Conservation (phyloP, 2,888 invertebrate species). For the Pyrrhia umbra region DNA sequence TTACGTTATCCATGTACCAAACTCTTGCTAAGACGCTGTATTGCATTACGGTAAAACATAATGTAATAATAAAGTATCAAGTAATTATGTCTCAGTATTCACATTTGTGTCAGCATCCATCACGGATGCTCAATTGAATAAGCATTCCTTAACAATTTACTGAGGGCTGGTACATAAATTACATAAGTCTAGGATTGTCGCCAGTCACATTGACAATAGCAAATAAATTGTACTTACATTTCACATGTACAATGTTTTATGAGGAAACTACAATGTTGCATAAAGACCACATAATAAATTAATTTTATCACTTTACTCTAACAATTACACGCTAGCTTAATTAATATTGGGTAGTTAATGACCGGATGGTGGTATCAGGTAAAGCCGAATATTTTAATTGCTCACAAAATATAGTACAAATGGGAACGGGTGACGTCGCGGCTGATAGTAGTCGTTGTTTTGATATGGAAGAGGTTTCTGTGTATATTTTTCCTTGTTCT, state of each 20-base stretch:
- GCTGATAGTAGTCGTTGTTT: conserved; percentile 52
- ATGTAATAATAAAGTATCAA: conserved; percentile 32
- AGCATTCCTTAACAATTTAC: conserved; percentile 53
- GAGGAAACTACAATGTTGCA: conserved; percentile 44
- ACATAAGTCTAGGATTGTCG: conserved; percentile 51
- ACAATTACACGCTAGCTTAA: conserved; percentile 59
- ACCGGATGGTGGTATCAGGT: conserved; percentile 50
- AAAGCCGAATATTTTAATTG: conserved; percentile 57
- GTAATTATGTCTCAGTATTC: conserved; percentile 46
- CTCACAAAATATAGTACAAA: conserved; percentile 32
- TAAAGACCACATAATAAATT: conserved; percentile 43
- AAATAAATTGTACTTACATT: conserved; percentile 53
- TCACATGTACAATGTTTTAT: conserved; percentile 44
- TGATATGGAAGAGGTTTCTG: conserved; percentile 64
- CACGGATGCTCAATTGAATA: conserved; percentile 43
- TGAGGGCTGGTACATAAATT: conserved; percentile 44
- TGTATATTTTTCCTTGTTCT: conserved; percentile 66
- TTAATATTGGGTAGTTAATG: conserved; percentile 56
- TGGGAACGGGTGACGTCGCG: conserved; percentile 8
- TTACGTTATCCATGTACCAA: conserved; percentile 6
- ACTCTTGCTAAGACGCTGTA: conserved; percentile 19
- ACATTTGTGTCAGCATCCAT: conserved; percentile 52
- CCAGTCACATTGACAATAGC: conserved; percentile 53
- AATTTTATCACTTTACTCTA: conserved; percentile 41
- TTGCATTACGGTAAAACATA: conserved; percentile 7